Base-by-base conservation (phyloP, 2,113 vertebrate species). In the Cromileptes altivelis region DNA sequence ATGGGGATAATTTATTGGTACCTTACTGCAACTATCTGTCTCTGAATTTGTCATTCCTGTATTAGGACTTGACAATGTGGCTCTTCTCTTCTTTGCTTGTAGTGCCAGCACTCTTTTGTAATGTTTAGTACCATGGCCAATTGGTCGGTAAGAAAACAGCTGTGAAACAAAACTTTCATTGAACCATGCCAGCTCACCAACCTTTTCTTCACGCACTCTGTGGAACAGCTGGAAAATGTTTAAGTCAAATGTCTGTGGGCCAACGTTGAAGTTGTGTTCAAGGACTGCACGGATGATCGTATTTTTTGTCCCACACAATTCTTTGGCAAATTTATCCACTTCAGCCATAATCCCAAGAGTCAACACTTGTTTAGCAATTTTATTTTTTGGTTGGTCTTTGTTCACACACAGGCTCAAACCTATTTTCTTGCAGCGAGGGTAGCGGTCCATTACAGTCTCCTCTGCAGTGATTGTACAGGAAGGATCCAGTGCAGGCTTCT, bases 181-280 rank as follows among this genome's bases (percentile, higher is more conserved):
- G 10, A 85, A 75, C 82, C 82, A 88, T 1, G 13, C 0, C 0
- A 21, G 57, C 1, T n/a, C 3, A 1, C 3, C 10, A 14, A 56
- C 14, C 1, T 13, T 15, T 18, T 6, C 9, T 19, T 3, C 1
- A 0, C 0, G 0, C 4, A 0, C 2, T 63, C 2, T 75, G 9
- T 0, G 0, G 50, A 75, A 75, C 27, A 6, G 9, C 0, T 0
- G 0, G 3, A 1, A 4, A 17, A 33, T 6, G 7, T 52, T 2
- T 3, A 70, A 0, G 2, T 42, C 3, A 37, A 0, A 4, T 10
- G 1, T 19, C 21, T 68, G 60, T 7, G 7, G 27, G 49, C n/a
- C 49, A 55, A 80, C 40, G 21, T 27, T 69, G 13, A 88, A 85
- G 75, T 85, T 82, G 68, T 80, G 80, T 15, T 85, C 50, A 63